Base-by-base conservation (phyloP, 2,888 invertebrate species). In the Eristalis intricaria region DNA sequence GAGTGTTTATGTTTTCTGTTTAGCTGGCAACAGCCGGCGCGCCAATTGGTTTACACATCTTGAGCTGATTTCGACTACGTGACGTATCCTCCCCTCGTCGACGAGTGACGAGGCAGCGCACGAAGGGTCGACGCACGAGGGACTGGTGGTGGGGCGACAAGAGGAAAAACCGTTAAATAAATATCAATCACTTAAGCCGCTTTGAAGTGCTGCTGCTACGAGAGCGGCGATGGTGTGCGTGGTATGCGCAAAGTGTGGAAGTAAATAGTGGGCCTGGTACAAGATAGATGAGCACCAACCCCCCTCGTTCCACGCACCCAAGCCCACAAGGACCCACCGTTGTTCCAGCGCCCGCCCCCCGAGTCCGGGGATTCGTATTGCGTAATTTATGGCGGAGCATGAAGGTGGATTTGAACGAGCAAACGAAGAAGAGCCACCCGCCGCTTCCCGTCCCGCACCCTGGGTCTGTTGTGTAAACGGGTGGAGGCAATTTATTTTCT, bases 111-210 rank as follows among this genome's bases (percentile, higher is more conserved):
- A n/a, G n/a, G 43, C 50, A 19, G 19, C 29, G 29, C 43, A 8
- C 8, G 19, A 50, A 19, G 50, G 50, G 19, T 50, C 43, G 19
- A 50, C 43, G 43, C 43, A 50, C 50, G 61, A n/a, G 13, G 22
- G 61, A 70, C n/a, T 19, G 19, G 22, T 32, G 19, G 13, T 63
- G 4, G 29, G 5, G 4, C 3, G 3, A 26, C 2, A 26, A 26
- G 2, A 26, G 35, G 19, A 2, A 38, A 56, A 66, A 65, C 61
- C 74, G 78, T 83, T 86, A 83, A 86, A 86, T 86, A 86, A 86
- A 86, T 86, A 86, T 86, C 86, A 86, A 86, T 83, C 86, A 86
- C 83, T 86, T 86, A 69, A 78, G 70, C 75, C 83, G 56, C 75
- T 86, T 74, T 75, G 83, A 86, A 86, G 83, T 83, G 86, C 43